These are phyloP conservation scores for Acleris sparsana DNA, from an alignment of 2,888 invertebrate species.

Conservation along the genomic window DNA sequence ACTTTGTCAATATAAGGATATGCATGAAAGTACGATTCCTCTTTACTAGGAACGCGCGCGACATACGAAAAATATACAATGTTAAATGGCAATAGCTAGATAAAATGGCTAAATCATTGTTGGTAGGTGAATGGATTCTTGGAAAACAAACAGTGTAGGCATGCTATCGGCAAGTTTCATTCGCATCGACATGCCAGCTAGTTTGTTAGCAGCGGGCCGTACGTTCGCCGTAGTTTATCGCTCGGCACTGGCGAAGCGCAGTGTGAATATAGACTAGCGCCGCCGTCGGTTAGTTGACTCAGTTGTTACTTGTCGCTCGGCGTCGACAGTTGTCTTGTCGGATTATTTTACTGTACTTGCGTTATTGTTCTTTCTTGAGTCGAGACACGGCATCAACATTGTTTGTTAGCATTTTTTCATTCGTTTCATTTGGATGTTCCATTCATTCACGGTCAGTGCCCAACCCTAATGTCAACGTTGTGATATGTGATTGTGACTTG, in stretches of 20 bases:
- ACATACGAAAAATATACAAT: conserved; percentile 45
- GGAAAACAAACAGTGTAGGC: conserved; percentile 62
- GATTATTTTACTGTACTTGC: conserved; percentile 6
- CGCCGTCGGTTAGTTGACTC: conserved; percentile 42
- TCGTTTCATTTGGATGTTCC: conserved; percentile 18
- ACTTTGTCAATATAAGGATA: background rate
- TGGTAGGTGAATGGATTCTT: conserved; percentile 70
- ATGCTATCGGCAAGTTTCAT: conserved; percentile 55
- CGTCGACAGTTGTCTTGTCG: conserved; percentile 23
- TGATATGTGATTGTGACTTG: conserved; percentile 19
- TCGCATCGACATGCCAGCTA: conserved; percentile 30
- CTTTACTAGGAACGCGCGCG: conserved; percentile 32
- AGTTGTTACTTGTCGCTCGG: conserved; percentile 36
- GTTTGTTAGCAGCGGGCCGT: conserved; percentile 26
- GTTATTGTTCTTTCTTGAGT: conserved; percentile 10
- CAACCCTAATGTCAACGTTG: conserved; percentile 27
- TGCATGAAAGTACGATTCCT: conserved; percentile 28
- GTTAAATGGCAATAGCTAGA: conserved; percentile 57
- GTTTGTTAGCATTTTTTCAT: conserved; percentile 18
- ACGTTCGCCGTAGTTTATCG: conserved; percentile 2
- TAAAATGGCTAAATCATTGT: conserved; percentile 61
- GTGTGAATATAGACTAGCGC: conserved; percentile 37
- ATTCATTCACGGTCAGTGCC: conserved; percentile 30
- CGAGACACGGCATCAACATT: conserved; percentile 11
- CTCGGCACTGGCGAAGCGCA: conserved; percentile 7